Base-by-base conservation (phyloP, 2,113 vertebrate species). In the Cisticola juncidis region DNA sequence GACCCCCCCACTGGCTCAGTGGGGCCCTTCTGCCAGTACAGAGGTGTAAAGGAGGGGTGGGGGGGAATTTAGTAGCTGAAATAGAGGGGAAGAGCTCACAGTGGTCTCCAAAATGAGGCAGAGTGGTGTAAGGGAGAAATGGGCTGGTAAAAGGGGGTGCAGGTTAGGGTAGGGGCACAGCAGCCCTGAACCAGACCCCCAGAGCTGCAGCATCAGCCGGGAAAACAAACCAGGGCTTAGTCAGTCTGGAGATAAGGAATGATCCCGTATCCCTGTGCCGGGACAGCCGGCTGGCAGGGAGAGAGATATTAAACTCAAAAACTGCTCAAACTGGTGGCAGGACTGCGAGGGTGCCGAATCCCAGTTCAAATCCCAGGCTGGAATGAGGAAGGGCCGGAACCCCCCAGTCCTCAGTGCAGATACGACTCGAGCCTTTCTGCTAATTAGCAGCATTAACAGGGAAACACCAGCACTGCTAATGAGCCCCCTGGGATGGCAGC, bases 1-100 rank as follows among this genome's bases (percentile, higher is more conserved):
- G 4, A 33, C 21, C 44, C 65, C 45, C 17, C 3, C n/a, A 0
- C 33, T 7, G 1, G 35, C 14, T 7, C 60, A 20, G 61, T 1
- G 5, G 15, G 33, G 15, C 35, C 17, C 45, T 40, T 68, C 12
- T 28, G 3, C n/a, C 7, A 3, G 60, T 19, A 31, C 17, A 50
- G 61, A 5, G 40, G 31, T 12, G 44, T 7, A 25, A 83, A 45
- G 45, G 17, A 18, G 35, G n/a, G 22, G 19, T 3, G 3, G 9
- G 12, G 25, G 12, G 33, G 8, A 29, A 33, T 33, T 45, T 4
- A 2, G 44, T 4, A 47, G 14, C 33, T 36, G 61, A 31, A 50
- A 45, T 4, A 3, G 13, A 2, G 9, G 11, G 36, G 23, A 5
- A 26, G 20, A 16, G 31, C n/a, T 57, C 14, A 0, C 26, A 26